phyloP scores from a whole-genome alignment of 2,888 invertebrate genomes.

The Ligdia adustata region DNA sequence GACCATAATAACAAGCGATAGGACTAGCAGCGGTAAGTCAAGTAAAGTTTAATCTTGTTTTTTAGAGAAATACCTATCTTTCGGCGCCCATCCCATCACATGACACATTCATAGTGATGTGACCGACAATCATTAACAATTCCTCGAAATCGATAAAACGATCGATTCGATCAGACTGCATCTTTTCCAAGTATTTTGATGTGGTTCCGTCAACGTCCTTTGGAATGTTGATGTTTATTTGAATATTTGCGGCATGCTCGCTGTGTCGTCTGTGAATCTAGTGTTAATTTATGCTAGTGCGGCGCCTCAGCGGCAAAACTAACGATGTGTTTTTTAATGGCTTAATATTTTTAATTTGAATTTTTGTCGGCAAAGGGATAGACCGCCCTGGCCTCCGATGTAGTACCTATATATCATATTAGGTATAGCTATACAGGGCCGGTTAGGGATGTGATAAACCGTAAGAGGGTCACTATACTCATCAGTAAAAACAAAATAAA shows the following conservation, averaged over 20 bases:
- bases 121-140: constrained; percentile 39
- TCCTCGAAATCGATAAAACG: constrained; percentile 50
- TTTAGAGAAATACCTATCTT: constrained; percentile 3
- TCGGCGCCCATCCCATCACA: constrained; percentile 18
- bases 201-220: constrained; percentile 50
- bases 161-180: constrained; percentile 28
- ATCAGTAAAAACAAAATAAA: too few relatives aligned
- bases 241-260: constrained; percentile 41
- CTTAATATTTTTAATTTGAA: constrained; percentile 41
- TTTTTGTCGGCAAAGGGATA: constrained; percentile 31
- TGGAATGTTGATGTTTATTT: constrained; percentile 29
- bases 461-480: too few relatives aligned
- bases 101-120: constrained; percentile 44
- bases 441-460: too few relatives aligned
- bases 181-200: constrained; percentile 51
- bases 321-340: constrained; percentile 48
- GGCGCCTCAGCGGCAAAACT: constrained; percentile 48
- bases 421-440: too few relatives aligned
- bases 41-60: constrained; percentile 1
- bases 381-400: constrained; percentile 2
- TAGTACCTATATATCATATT: too few relatives aligned
- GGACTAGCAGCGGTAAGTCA: too few relatives aligned
- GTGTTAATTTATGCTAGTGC: constrained; percentile 57
- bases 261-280: constrained; percentile 61
- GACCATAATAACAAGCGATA: too few relatives aligned